Conservation (phyloP, 2,113 vertebrate genomes). For the Cervus canadensis region DNA sequence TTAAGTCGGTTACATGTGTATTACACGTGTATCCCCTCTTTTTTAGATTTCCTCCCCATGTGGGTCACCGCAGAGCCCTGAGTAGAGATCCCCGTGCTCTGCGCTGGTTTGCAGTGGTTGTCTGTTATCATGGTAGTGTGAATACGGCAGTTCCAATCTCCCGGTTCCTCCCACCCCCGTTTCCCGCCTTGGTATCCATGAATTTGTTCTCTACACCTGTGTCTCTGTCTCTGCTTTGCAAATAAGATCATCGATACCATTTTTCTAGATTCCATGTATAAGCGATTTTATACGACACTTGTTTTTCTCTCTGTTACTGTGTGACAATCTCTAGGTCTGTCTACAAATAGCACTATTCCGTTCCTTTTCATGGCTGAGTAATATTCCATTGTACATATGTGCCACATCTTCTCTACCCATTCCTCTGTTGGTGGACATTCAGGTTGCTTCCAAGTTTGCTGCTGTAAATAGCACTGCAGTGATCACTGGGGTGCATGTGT, state of each 20-base stretch:
- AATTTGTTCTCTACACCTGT: neutral
- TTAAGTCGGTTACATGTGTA: rapidly evolving
- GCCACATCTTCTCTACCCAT: neutral
- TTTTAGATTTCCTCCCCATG: neutral
- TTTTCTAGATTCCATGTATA: neutral
- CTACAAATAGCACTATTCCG: rapidly evolving
- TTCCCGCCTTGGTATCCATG: neutral
- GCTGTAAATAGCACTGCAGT: neutral
- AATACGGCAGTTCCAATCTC: neutral
- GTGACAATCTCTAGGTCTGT: neutral
- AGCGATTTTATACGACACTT: rapidly evolving
- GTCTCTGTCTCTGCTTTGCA: neutral
- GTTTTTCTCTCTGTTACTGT: neutral
- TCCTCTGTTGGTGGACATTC: rapidly evolving
- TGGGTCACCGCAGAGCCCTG: neutral
- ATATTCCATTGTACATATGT: rapidly evolving
- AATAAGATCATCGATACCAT: neutral
- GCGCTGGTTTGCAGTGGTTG: rapidly evolving
- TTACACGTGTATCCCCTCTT: rapidly evolving
- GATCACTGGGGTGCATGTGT: neutral
- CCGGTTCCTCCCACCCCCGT: neutral
- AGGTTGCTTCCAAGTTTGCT: neutral
- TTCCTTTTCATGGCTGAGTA: neutral
- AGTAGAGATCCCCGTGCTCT: neutral
- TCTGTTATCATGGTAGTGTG: neutral